Percentiles rank a stretch among this genome's conserved stretches.
Evolutionary conservation across 2,888 invertebrate species (phyloP).

Genomic region (Himalopsyche tibetana): DNA sequence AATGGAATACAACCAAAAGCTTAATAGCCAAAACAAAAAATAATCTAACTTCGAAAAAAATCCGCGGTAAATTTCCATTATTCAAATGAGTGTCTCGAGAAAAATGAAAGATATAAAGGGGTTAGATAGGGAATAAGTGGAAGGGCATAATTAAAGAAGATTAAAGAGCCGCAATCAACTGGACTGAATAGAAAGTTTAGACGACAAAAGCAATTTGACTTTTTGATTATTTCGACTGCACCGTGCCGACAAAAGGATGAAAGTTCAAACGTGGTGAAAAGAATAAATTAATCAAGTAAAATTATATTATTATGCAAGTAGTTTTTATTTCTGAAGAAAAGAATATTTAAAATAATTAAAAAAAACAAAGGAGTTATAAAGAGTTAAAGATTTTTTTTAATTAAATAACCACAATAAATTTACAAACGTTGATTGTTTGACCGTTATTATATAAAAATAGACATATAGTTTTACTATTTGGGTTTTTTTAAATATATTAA

Average conservation of each 20-base stretch:
- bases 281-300: constrained; percentile 13
- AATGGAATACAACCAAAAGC: no score
- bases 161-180: constrained; percentile 36
- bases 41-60: not conserved
- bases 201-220: constrained; percentile 28
- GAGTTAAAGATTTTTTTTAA: no score
- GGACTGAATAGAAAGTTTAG: constrained; percentile 11
- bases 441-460: no score
- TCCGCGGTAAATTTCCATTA: constrained; percentile 34
- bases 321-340: no score
- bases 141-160: constrained; percentile 11
- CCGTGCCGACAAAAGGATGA: not conserved
- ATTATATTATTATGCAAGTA: not conserved
- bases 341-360: no score
- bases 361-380: no score
- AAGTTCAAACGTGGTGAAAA: not conserved
- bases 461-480: no score
- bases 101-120: not conserved
- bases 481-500: no score
- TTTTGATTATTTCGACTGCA: constrained; percentile 28
- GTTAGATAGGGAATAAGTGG: not conserved
- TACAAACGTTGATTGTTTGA: no score
- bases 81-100: constrained; percentile 27
- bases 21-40: not conserved
- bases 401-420: no score